These are phyloP conservation scores for Mus minutoides DNA, from an alignment of 2,797 vertebrate genomes.

Conservation along the genomic window DNA sequence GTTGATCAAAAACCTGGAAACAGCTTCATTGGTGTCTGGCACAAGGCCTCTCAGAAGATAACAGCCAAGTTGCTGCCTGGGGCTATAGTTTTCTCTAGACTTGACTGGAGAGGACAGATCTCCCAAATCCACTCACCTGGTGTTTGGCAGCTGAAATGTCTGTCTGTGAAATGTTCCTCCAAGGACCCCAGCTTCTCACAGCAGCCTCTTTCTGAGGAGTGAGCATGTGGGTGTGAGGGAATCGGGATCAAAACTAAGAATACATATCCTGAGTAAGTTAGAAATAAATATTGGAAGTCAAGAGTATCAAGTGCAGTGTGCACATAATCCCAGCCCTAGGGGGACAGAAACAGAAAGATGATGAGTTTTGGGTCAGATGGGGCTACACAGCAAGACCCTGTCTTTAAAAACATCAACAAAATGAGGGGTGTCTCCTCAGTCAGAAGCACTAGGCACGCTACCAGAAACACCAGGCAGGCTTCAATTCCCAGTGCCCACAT, in stretches of 20 bases:
- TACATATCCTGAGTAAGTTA: background rate
- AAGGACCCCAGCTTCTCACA: background rate
- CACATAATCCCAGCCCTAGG: background rate
- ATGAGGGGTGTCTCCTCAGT: background rate
- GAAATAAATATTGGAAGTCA: slow-evolving; percentile 33
- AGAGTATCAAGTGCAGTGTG: background rate
- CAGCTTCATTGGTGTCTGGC: background rate
- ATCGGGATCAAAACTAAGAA: slow-evolving; percentile 13
- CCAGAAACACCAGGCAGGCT: background rate
- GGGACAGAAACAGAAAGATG: background rate
- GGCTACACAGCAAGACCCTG: background rate
- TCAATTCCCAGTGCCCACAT: background rate
- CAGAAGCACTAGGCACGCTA: background rate
- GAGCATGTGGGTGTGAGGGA: background rate
- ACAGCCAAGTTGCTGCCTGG: background rate
- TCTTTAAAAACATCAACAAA: background rate
- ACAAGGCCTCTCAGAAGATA: background rate
- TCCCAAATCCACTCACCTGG: background rate
- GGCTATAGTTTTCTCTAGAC: background rate
- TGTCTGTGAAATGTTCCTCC: slow-evolving; percentile 23
- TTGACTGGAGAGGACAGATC: background rate
- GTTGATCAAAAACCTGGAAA: background rate
- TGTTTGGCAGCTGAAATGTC: background rate
- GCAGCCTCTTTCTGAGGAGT: background rate
- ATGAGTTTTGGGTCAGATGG: background rate